Evolutionary conservation across 2,113 vertebrate genomes (phyloP).

Genomic region (Ciconia stormi): DNA sequence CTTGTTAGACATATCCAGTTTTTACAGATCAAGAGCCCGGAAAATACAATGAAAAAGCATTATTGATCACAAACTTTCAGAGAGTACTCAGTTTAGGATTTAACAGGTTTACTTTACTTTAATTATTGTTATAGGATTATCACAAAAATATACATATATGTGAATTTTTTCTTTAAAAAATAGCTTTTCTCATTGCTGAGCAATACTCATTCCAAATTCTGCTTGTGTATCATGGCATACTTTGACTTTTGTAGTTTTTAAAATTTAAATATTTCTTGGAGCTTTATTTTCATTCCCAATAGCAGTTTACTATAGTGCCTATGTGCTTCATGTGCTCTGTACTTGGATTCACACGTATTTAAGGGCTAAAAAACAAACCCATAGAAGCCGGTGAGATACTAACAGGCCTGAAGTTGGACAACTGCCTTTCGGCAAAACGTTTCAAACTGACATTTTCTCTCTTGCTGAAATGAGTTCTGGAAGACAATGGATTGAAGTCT

Average conservation of each 20-base stretch:
- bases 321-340: background rate
- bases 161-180: background rate
- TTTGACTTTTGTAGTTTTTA: background rate
- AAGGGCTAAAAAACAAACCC: background rate
- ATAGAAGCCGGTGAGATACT: background rate
- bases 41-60: background rate
- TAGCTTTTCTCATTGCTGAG: background rate
- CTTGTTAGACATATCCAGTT: background rate
- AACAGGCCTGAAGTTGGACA: background rate
- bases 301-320: rapidly evolving
- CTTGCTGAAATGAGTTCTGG: background rate
- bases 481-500: background rate
- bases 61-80: background rate
- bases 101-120: background rate
- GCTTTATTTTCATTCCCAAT: background rate
- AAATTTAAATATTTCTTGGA: background rate
- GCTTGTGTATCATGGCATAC: too few relatives aligned
- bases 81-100: background rate
- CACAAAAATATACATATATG: background rate
- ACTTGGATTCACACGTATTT: background rate
- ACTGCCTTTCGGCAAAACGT: background rate
- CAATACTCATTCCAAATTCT: background rate
- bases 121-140: background rate
- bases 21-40: background rate
- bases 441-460: background rate